Evolutionary conservation across 2,888 invertebrate genomes (phyloP).

Genomic region (Metalampra italica): DNA sequence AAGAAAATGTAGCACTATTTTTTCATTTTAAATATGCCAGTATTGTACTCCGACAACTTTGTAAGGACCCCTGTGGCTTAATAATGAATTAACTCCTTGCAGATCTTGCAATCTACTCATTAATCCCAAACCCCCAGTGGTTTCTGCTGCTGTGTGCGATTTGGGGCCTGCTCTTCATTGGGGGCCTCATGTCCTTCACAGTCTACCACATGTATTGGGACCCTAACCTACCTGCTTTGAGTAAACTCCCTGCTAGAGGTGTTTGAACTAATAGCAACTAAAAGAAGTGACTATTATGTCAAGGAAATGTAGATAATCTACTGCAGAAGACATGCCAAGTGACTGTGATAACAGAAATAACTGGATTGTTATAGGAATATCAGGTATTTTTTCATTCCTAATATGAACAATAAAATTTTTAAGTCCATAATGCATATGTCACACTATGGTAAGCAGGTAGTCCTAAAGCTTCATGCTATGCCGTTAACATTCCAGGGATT

Average conservation of each 20-base stretch:
- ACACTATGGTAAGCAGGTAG: too few relatives aligned
- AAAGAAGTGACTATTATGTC: neutral
- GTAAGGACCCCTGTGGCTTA: too few relatives aligned
- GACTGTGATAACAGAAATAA: slow-evolving; percentile 16
- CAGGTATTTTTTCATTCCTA: slow-evolving; percentile 45
- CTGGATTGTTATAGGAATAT: slow-evolving; percentile 80
- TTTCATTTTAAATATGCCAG: too few relatives aligned
- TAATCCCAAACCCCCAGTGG: slow-evolving; percentile 77
- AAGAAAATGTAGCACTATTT: too few relatives aligned
- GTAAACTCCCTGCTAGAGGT: slow-evolving; percentile 14
- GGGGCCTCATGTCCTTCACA: slow-evolving; percentile 81
- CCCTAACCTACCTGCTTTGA: too few relatives aligned
- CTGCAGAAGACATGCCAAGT: neutral
- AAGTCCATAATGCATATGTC: too few relatives aligned
- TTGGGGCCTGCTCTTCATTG: slow-evolving; percentile 81
- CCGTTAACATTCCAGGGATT: too few relatives aligned
- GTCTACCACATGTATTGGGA: slow-evolving; percentile 67
- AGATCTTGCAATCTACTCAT: slow-evolving; percentile 71
- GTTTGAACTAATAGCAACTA: neutral
- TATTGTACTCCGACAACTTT: too few relatives aligned
- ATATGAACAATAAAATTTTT: too few relatives aligned
- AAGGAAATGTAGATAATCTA: neutral
- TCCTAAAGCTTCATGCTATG: too few relatives aligned
- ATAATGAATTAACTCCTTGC: slow-evolving; percentile 23
- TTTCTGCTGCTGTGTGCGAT: slow-evolving; percentile 79